phyloP scores from a whole-genome alignment of 2,888 invertebrate species.

The Aleiodes leptofemur region DNA sequence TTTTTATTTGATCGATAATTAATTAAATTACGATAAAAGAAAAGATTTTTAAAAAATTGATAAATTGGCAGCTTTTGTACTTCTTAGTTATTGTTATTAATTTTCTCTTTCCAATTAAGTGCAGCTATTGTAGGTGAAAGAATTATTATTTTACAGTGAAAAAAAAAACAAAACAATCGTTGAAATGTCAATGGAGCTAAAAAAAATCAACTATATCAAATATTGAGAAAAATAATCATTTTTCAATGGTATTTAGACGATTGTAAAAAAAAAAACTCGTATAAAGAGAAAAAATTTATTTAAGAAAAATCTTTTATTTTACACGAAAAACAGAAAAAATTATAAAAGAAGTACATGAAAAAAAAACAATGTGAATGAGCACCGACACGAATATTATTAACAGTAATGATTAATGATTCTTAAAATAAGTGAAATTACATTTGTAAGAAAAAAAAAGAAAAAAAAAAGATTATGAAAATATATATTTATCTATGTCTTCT shows the following conservation, averaged over 20 bases:
- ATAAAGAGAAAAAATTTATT: slow-evolving; percentile 1
- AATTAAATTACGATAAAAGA: slow-evolving; percentile 27
- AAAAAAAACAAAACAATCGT: slow-evolving; percentile 19
- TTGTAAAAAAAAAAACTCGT: slow-evolving; percentile 27
- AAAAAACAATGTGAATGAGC: slow-evolving; percentile 64
- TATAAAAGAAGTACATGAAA: slow-evolving; percentile 64
- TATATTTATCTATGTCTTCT: slow-evolving; percentile 77
- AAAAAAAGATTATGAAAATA: slow-evolving; percentile 74
- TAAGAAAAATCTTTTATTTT: slow-evolving; percentile 16
- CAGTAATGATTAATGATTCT: slow-evolving; percentile 73
- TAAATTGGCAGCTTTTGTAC: slow-evolving; percentile 73
- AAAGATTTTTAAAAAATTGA: slow-evolving; percentile 7
- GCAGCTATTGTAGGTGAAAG: slow-evolving; percentile 29
- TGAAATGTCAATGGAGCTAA: slow-evolving; percentile 8
- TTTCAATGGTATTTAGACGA: slow-evolving; percentile 30
- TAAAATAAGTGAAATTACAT: slow-evolving; percentile 75
- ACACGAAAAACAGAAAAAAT: slow-evolving; percentile 43
- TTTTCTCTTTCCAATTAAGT: slow-evolving; percentile 42
- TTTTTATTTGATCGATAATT: slow-evolving; percentile 32
- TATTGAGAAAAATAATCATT: not conserved
- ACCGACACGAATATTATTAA: slow-evolving; percentile 75
- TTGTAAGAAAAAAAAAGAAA: slow-evolving; percentile 68
- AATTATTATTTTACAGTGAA: not conserved
- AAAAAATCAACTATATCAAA: slow-evolving; percentile 29
- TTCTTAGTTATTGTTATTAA: slow-evolving; percentile 68